Conservation (phyloP, 2,113 vertebrate species). For the Caloenas nicobarica region DNA sequence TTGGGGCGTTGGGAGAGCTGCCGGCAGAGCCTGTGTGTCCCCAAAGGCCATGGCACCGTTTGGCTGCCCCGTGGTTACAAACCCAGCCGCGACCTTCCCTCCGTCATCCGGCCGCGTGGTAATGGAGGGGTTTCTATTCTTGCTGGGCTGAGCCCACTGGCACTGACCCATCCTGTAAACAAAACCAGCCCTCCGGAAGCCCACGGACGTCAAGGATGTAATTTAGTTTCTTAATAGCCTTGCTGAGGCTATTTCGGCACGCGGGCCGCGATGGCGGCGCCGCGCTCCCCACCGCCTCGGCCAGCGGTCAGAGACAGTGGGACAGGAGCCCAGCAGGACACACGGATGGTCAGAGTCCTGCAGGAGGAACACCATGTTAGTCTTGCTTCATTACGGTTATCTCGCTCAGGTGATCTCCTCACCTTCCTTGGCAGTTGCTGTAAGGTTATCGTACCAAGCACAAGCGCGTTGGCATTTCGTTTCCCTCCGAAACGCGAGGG, state of each 20-base stretch:
- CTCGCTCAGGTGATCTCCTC: background rate
- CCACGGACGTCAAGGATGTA: constrained; percentile 71
- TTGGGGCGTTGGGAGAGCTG: background rate
- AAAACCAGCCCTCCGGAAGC: constrained; percentile 72
- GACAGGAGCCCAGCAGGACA: background rate
- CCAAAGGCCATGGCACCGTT: background rate
- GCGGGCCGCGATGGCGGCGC: background rate
- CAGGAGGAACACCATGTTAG: too few species aligned
- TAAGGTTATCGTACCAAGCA: background rate
- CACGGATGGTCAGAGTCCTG: background rate
- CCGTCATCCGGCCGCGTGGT: constrained; percentile 41
- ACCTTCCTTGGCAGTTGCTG: background rate
- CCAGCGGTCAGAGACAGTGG: background rate
- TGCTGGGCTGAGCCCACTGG: constrained; percentile 66
- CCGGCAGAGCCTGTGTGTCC: background rate
- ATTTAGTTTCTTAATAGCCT: constrained; percentile 77
- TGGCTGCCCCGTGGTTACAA: background rate
- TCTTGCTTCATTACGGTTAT: accelerated
- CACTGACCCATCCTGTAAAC: constrained; percentile 68
- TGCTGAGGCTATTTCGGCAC: constrained; percentile 37
- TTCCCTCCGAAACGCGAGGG: accelerated
- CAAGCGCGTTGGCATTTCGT: background rate
- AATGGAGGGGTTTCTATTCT: constrained; percentile 76
- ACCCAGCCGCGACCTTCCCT: constrained; percentile 49
- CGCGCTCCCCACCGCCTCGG: background rate